Evolutionary conservation across 2,797 vertebrate genomes (phyloP).

Genomic region (Silurus lanzhouensis): DNA sequence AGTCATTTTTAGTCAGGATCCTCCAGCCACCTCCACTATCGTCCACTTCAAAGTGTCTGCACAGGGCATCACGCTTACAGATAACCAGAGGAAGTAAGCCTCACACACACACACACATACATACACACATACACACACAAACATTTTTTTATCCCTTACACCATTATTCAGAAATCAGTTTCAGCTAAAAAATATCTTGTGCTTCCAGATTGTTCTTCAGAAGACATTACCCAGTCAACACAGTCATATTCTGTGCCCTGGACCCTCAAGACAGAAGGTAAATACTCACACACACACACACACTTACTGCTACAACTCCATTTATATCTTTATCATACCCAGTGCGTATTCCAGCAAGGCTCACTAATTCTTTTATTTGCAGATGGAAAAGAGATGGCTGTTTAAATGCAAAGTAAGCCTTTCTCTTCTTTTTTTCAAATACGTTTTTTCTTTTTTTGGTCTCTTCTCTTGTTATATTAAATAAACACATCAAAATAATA

Average conservation of each 20-base stretch:
- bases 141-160: no score
- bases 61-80: conserved; percentile 94
- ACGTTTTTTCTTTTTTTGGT: background rate
- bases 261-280: conserved; percentile 95
- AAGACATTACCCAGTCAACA: conserved; percentile 91
- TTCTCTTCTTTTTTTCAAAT: background rate
- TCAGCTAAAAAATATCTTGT: background rate
- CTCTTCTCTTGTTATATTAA: no score
- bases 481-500: no score
- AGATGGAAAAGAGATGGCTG: conserved; percentile 87
- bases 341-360: background rate
- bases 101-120: background rate
- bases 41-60: conserved; percentile 98
- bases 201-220: conserved; percentile 90
- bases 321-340: background rate
- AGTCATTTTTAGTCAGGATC: conserved; percentile 78
- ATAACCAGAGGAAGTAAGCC: conserved; percentile 97
- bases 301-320: background rate
- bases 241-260: conserved; percentile 92
- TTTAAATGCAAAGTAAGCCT: conserved; percentile 87
- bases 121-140: background rate
- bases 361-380: conserved; percentile 35
- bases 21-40: conserved; percentile 81
- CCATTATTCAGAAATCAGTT: background rate
- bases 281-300: conserved; percentile 59